Evolutionary conservation across 1,140 invertebrate species (phyloP).

Genomic region (Augochlora pura): DNA sequence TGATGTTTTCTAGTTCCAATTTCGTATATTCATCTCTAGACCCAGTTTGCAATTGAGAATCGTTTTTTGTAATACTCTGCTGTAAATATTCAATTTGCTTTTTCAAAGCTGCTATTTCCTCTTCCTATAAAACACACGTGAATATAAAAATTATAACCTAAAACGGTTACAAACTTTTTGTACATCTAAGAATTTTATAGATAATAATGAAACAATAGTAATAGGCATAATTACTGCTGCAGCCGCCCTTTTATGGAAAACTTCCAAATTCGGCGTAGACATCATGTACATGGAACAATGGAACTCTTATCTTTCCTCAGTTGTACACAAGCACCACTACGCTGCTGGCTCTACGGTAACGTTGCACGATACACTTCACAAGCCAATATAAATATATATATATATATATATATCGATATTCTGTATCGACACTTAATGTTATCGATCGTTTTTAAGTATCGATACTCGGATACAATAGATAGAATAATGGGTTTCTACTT

Average conservation of each 20-base stretch:
- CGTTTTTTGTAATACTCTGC: slow-evolving; percentile 66
- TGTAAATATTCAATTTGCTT: slow-evolving; percentile 79
- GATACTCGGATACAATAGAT: no score
- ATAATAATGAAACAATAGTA: background rate
- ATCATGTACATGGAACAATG: slow-evolving; percentile 9
- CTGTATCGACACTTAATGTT: no score
- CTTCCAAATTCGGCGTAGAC: slow-evolving; percentile 52
- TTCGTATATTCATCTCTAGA: slow-evolving; percentile 78
- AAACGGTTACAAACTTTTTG: background rate
- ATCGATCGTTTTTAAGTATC: no score
- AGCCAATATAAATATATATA: no score
- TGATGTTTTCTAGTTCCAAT: slow-evolving; percentile 88
- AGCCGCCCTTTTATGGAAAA: slow-evolving; percentile 54
- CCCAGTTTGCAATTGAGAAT: slow-evolving; percentile 52
- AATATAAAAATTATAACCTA: slow-evolving; percentile 54
- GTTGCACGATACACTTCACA: no score
- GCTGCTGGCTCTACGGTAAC: no score
- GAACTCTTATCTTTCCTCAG: background rate
- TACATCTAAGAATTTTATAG: background rate
- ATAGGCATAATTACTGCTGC: slow-evolving; percentile 50
- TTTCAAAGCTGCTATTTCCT: slow-evolving; percentile 80
- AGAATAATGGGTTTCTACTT: no score
- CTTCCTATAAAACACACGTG: slow-evolving; percentile 74
- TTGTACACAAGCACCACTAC: background rate
- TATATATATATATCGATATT: no score